Base-by-base conservation (phyloP, 2,113 vertebrate genomes). In the Paraplagusia blochii region DNA sequence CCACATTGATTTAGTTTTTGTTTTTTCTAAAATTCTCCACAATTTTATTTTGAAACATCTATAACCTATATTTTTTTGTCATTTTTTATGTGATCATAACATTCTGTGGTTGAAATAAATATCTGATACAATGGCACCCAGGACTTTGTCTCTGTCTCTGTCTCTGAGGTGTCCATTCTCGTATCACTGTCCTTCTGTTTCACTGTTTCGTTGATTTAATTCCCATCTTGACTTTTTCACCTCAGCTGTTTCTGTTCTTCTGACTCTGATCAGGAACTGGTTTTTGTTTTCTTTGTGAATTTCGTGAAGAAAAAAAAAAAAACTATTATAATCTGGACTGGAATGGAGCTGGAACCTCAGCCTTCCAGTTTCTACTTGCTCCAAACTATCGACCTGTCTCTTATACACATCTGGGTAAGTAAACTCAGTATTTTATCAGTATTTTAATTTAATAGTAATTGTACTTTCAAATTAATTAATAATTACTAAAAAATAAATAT, bases 351-450 rank as follows among this genome's bases (percentile, higher is more conserved):
- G 53, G 17, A n/a, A n/a, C 63, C 38, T 69, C 67, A 11, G 29
- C 56, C 38, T 61, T 83, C 81, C 61, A 79, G 81, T 84, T 82
- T 55, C 53, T 82, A 84, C 82, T 77, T 14, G 80, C 66, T 74
- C 73, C 48, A 44, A 83, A 81, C 71, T 71, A 78, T 59, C 76
- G 74, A 82, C 81, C n/a, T n/a, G n/a, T n/a, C n/a, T n/a, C n/a
- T n/a, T n/a, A n/a, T n/a, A n/a, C n/a, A n/a, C n/a, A n/a, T n/a
- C n/a, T n/a, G n/a, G n/a, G n/a, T n/a, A n/a, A n/a, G n/a, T n/a
- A n/a, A n/a, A n/a, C n/a, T n/a, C n/a, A n/a, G n/a, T n/a, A n/a
- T n/a, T n/a, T n/a, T n/a, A n/a, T n/a, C n/a, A n/a, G n/a, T n/a
- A n/a, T n/a, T n/a, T n/a, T n/a, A n/a, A n/a, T n/a, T n/a, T n/a